Evolutionary conservation across 1,140 invertebrate genomes (phyloP), one percentile per base, ranked within the genome.

Genomic region (Oryctes rhinoceros): DNA sequence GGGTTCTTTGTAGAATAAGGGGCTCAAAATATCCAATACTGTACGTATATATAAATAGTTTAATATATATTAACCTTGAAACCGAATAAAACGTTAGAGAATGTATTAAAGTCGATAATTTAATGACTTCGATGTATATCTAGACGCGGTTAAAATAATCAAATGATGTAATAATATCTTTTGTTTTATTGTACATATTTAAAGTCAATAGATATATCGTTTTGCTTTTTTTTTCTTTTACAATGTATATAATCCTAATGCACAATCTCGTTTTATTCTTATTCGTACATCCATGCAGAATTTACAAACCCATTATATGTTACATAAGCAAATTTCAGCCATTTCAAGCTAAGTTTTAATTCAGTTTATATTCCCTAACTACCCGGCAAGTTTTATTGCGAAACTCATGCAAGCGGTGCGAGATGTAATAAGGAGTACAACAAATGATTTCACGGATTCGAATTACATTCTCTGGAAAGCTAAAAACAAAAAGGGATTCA

Each of bases 101-200:
- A 62, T 62, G 53, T 44, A 44, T 44, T 44, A 44, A 44, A 44
- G 39, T 10, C 39, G 39, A 44, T 44, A 44, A 44, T 44, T 44
- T 44, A 44, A 44, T 44, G 39, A 44, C 39, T 44, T 67, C 15
- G 5, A 30, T 18, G 65, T 67, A 67, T 53, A 53, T 53, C 49
- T 53, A 13, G 49, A 10, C n/a, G 49, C n/a, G 18, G 10, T 24
- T 67, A 20, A 67, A 35, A 67, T 53, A 67, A 67, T 67, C 20
- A 67, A 67, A 24, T 67, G 65, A 67, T 35, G 65, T 67, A 67
- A 67, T 67, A 67, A 67, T 67, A 18, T 35, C 65, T 67, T 67
- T 62, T 62, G 15, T n/a, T 62, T 62, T 20, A 18, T 15, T 11
- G 53, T 62, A 15, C 5, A 62, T 62, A 30, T 30, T 30, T 30